Evolutionary conservation across 1,140 invertebrate species (phyloP), one percentile per base, ranked within the genome.

Genomic region (Leptoteleia sp.): DNA sequence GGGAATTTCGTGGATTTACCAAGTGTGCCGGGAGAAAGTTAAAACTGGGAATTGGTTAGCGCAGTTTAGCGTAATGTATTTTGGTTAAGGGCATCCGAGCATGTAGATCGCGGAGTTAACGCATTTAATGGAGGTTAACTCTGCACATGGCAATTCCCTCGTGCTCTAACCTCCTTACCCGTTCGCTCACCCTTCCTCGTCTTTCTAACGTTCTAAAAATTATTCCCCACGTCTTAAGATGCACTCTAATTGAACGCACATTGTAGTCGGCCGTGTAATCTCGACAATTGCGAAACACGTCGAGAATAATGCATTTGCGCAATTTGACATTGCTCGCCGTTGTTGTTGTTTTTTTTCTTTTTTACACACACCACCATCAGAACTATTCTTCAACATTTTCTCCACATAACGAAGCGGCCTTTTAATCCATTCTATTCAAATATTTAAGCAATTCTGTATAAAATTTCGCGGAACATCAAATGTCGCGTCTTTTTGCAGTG

Each of bases 61-160:
- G 73, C 67, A 72, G 64, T 77, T 78, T 72, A 67, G 55, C 47
- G 64, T 79, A 81, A 82, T 79, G 68, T 77, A 79, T 81, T 82
- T 81, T 70, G 70, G 73, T 80, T 81, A 55, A 76, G 71, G 77
- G 65, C 52, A 79, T 75, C 54, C 70, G 59, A 80, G 76, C 71
- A 76, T 78, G 76, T 67, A 71, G 77, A 70, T 82, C 78, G 76
- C 45, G 57, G 54, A 80, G 72, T 83, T 79, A 80, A 83, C 70
- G 73, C 62, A 81, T 83, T 83, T 81, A 83, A 83, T 80, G 77
- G 80, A 79, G 82, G 80, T 83, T 83, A 83, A 83, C 75, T 83
- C 76, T 72, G 78, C 76, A 79, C 76, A 80, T 65, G 65, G 37
- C 64, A 68, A 65, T 48, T 75, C 77, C 68, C 76, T 76, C 57